Percentiles rank a stretch among this genome's conserved stretches.
phyloP scores from a whole-genome alignment of 2,113 vertebrate species.

The Symphodus melops region DNA sequence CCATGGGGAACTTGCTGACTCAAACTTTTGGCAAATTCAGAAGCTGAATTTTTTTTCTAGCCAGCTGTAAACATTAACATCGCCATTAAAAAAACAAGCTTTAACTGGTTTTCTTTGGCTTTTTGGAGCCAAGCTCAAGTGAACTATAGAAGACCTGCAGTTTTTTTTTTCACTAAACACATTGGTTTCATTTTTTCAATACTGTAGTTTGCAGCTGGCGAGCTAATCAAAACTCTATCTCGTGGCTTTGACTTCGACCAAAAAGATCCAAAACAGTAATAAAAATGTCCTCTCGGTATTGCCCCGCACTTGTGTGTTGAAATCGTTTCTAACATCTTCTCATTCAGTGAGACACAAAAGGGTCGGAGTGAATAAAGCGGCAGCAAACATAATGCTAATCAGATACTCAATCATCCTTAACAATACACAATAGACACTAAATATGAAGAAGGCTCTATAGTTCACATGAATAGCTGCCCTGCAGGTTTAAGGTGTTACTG shows the following conservation, averaged over 20 bases:
- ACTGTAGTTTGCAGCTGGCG: too few species aligned
- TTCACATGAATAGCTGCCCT: constrained; percentile 49
- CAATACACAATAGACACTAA: constrained; percentile 47
- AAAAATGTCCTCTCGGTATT: constrained; percentile 2
- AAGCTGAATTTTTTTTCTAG: too few species aligned
- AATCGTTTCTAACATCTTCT: not conserved
- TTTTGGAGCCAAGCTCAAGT: too few species aligned
- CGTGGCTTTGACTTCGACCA: not conserved
- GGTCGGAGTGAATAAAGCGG: constrained; percentile 9
- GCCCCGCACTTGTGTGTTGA: not conserved
- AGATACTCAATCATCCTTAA: constrained; percentile 58
- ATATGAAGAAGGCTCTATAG: constrained; percentile 58
- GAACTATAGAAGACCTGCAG: too few species aligned
- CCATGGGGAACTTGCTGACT: too few species aligned
- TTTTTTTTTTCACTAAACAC: too few species aligned
- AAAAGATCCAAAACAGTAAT: not conserved
- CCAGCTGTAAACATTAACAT: too few species aligned
- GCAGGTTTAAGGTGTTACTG: constrained; percentile 68
- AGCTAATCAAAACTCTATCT: not conserved
- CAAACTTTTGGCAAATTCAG: too few species aligned
- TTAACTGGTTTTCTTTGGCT: too few species aligned
- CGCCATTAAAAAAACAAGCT: too few species aligned
- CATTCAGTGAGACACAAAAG: constrained; percentile 23
- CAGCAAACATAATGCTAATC: constrained; percentile 58
- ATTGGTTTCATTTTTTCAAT: too few species aligned